Conservation (phyloP, 2,888 invertebrate genomes). For the Habroteleia sp. region DNA sequence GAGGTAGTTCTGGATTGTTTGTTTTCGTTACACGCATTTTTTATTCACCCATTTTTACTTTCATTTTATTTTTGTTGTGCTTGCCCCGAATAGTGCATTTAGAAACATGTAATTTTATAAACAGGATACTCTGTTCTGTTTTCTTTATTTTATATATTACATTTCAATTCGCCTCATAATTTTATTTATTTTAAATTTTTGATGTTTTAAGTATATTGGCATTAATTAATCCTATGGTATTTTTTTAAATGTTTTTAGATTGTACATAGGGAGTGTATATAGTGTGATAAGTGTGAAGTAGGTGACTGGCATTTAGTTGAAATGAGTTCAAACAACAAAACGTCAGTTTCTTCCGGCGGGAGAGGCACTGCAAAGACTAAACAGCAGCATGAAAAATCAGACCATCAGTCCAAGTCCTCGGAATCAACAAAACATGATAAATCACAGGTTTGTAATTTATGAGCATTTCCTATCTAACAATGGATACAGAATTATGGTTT, state of each 20-base stretch:
- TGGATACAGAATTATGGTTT: slow-evolving; percentile 22
- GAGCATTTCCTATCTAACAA: not conserved
- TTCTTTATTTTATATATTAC: too few species aligned
- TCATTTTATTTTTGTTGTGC: too few species aligned
- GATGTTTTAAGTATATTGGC: not conserved
- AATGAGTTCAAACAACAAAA: slow-evolving; percentile 80
- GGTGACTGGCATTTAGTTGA: slow-evolving; percentile 75
- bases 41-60: too few species aligned
- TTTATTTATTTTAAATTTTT: too few species aligned
- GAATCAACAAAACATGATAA: slow-evolving; percentile 78
- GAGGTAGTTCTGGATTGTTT: not conserved
- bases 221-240: slow-evolving; percentile 4
- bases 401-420: slow-evolving; percentile 77
- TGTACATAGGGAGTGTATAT: slow-evolving; percentile 92
- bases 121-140: too few species aligned
- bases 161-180: too few species aligned
- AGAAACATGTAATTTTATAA: too few species aligned
- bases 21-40: not conserved
- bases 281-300: slow-evolving; percentile 83
- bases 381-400: slow-evolving; percentile 78
- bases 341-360: slow-evolving; percentile 77
- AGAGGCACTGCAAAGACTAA: slow-evolving; percentile 77
- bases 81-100: too few species aligned
- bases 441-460: slow-evolving; percentile 72
- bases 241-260: slow-evolving; percentile 82